Evolutionary conservation across 2,888 invertebrate genomes (phyloP), one percentile per base, ranked within the genome.

Genomic region (Onchidella celtica): DNA sequence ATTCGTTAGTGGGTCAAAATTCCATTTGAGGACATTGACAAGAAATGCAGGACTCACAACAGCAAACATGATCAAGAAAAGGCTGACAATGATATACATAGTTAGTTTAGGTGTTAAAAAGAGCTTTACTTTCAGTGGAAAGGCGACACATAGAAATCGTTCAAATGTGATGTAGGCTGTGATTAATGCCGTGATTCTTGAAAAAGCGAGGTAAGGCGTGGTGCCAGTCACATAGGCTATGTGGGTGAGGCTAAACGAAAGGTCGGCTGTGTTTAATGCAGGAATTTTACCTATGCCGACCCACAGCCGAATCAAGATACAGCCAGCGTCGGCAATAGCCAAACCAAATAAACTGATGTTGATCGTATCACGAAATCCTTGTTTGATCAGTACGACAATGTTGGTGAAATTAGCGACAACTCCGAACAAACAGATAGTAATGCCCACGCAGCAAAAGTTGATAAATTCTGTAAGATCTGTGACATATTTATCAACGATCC

Each of bases 151-250:
- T 29, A 75, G 17, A 34, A 38, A 75, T 9, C 75, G 63, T 47
- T 75, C 75, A 27, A 75, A 40, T 4, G 65, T 75, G 75, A 75
- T 65, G 75, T 75, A 75, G 1, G 65, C 27, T 11, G 65, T 65
- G 40, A 75, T 63, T 4, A 75, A 32, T 14, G 29, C 38, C 4
- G 75, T 38, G 2, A 75, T 65, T 29, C 75, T 63, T 24, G 27
- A 65, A 47, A 75, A 75, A 21, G 38, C 38, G 17, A 47, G 24
- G 65, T 75, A 59, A 4, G 75, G 63, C n/a, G 38, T 32, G 11
- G 57, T 24, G 14, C 63, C 75, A 17, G 65, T 47, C 24, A 65
- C 59, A 29, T 65, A 63, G 3, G n/a, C 65, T 14, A 75, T 14
- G 27, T 75, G 29, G 34, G 9, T 29, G 14, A n/a, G 47, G 0